Conservation (phyloP, 35 echinoderm and acorn worm species). For the Apostichopus japonicus region DNA sequence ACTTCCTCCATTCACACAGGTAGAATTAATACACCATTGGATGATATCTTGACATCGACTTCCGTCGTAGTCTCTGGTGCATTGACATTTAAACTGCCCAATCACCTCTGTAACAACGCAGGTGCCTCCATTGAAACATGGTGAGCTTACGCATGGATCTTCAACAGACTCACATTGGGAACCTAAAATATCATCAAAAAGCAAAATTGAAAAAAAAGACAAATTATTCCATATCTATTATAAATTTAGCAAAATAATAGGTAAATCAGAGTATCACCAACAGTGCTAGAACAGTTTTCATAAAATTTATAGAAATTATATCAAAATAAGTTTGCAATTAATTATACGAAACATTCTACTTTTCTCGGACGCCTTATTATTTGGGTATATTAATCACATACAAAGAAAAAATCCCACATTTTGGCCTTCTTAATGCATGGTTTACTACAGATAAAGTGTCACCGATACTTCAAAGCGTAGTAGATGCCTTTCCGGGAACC, state of each 20-base stretch:
- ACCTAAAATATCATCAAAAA: background rate
- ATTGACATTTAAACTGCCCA: background rate
- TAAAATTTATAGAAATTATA: background rate
- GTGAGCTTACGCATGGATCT: background rate
- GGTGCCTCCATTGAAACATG: background rate
- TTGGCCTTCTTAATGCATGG: too few relatives aligned
- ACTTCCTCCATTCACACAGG: background rate
- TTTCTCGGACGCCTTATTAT: too few relatives aligned
- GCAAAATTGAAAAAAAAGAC: background rate
- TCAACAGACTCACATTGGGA: background rate
- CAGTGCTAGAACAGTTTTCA: background rate
- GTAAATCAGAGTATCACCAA: too few relatives aligned
- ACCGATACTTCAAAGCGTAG: too few relatives aligned
- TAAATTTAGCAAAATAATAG: too few relatives aligned
- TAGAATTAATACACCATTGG: background rate
- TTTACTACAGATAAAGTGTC: too few relatives aligned
- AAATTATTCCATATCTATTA: too few relatives aligned
- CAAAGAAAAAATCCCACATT: too few relatives aligned
- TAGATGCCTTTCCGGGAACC: too few relatives aligned
- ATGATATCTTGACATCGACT: background rate
- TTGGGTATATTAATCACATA: too few relatives aligned
- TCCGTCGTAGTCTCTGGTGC: background rate
- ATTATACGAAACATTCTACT: too few relatives aligned
- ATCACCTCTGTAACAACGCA: background rate
- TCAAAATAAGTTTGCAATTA: background rate